Evolutionary conservation across 2,888 invertebrate genomes (phyloP).

Genomic region (Barypeithes pellucidus): DNA sequence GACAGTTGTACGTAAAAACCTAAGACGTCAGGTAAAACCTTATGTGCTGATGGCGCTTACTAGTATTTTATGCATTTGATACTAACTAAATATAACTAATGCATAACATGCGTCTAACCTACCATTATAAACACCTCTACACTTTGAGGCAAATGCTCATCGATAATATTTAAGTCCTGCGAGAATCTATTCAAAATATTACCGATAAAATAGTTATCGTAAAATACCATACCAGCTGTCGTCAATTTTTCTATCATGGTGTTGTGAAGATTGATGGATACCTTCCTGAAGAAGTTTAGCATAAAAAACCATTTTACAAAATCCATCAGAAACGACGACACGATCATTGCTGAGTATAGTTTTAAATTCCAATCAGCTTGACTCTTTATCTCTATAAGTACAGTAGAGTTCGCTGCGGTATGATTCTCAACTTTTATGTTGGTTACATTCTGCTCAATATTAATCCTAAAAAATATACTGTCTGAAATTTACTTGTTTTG

Average conservation of each 20-base stretch:
- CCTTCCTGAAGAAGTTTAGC: slow-evolving; percentile 57
- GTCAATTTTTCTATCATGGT: slow-evolving; percentile 60
- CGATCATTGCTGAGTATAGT: slow-evolving; percentile 60
- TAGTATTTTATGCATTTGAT: no score
- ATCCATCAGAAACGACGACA: slow-evolving; percentile 58
- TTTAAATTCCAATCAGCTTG: slow-evolving; percentile 54
- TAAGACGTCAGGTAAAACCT: no score
- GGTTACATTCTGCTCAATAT: slow-evolving; percentile 55
- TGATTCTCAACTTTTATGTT: slow-evolving; percentile 26
- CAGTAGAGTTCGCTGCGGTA: slow-evolving; percentile 30
- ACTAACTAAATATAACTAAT: no score
- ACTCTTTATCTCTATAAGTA: slow-evolving; percentile 8
- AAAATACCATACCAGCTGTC: slow-evolving; percentile 62
- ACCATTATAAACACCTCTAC: slow-evolving; percentile 55
- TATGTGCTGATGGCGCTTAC: no score
- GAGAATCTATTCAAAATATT: slow-evolving; percentile 65
- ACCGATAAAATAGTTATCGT: slow-evolving; percentile 63
- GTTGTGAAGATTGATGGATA: slow-evolving; percentile 61
- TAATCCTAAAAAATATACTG: slow-evolving; percentile 60
- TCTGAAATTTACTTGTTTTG: no score
- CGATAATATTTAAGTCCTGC: slow-evolving; percentile 62
- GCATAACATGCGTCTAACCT: no score
- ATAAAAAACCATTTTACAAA: slow-evolving; percentile 59
- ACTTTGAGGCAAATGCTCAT: slow-evolving; percentile 60
- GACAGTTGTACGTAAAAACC: no score